phyloP scores from a whole-genome alignment of 2,113 vertebrate genomes.

The Pangasianodon gigas region DNA sequence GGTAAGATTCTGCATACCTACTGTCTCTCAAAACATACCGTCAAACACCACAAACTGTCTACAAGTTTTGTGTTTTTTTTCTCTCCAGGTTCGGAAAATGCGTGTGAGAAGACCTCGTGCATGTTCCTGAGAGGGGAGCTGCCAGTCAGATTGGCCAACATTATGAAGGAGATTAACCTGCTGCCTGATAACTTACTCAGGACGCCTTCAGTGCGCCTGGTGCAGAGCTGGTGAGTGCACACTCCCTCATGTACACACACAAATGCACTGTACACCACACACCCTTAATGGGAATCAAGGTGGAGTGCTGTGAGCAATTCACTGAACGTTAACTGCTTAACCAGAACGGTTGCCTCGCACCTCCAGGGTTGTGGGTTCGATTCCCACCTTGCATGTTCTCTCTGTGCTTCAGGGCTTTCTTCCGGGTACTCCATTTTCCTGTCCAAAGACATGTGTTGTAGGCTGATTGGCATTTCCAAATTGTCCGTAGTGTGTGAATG shows the following conservation, averaged over 20 bases:
- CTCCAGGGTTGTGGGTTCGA: no score
- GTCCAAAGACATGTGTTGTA: no score
- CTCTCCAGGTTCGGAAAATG: slow-evolving; percentile 86
- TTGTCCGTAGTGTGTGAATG: no score
- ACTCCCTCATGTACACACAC: background rate
- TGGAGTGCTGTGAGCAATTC: background rate
- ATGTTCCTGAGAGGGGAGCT: slow-evolving; percentile 92
- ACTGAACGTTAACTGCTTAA: background rate
- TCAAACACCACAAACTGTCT: background rate
- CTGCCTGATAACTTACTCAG: slow-evolving; percentile 91
- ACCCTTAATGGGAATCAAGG: background rate
- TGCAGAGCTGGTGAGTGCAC: slow-evolving; percentile 87
- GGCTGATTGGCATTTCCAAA: no score
- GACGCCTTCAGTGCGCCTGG: slow-evolving; percentile 90
- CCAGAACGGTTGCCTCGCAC: no score
- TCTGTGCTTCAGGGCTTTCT: no score
- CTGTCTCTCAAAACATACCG: background rate
- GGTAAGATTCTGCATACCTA: slow-evolving; percentile 62
- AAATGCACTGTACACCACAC: background rate
- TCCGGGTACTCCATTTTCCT: no score
- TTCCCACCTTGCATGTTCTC: no score
- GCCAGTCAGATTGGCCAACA: slow-evolving; percentile 92
- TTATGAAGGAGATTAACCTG: slow-evolving; percentile 96
- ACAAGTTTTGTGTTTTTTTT: background rate
- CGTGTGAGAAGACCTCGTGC: slow-evolving; percentile 95